A percentile compares a stretch with the other conserved stretches of the same genome.
These are phyloP conservation scores for Myrmophylax atrothorax DNA, from an alignment of 2,113 vertebrate species.

Conservation along the genomic window DNA sequence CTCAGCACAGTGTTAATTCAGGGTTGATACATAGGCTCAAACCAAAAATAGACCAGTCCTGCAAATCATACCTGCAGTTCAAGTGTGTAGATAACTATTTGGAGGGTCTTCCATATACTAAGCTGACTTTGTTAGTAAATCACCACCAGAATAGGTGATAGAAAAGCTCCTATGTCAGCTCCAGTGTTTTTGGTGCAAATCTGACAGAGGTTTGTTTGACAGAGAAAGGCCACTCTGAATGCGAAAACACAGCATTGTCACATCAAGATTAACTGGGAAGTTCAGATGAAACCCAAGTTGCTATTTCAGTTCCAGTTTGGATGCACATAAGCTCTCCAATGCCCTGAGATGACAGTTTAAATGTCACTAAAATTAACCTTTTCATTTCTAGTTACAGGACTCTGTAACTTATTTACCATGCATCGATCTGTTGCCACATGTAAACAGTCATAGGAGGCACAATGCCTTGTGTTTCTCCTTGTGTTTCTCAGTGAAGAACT, in stretches of 20 bases:
- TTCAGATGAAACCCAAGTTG: not conserved
- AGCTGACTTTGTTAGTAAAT: not conserved
- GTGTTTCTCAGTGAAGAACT: not conserved
- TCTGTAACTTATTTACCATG: not conserved
- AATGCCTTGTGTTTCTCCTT: not conserved
- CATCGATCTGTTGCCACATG: not conserved
- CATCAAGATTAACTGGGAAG: not conserved
- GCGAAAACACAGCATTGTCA: not conserved
- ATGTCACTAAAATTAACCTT: not conserved
- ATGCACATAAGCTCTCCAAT: not conserved
- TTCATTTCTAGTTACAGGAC: not conserved
- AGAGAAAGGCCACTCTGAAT: not conserved
- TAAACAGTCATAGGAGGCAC: not conserved
- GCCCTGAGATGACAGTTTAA: not conserved
- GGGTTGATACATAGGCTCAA: not conserved
- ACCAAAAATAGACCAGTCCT: not conserved
- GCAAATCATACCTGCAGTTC: constrained; percentile 9
- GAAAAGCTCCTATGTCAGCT: not conserved
- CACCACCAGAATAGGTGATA: not conserved
- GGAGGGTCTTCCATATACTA: not conserved
- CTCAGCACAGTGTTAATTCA: not conserved
- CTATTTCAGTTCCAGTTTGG: not conserved
- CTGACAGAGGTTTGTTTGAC: not conserved
- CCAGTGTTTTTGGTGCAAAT: not conserved
- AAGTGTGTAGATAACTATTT: not conserved